Evolutionary conservation across 2,113 vertebrate genomes (phyloP).

Genomic region (Empidonax traillii): DNA sequence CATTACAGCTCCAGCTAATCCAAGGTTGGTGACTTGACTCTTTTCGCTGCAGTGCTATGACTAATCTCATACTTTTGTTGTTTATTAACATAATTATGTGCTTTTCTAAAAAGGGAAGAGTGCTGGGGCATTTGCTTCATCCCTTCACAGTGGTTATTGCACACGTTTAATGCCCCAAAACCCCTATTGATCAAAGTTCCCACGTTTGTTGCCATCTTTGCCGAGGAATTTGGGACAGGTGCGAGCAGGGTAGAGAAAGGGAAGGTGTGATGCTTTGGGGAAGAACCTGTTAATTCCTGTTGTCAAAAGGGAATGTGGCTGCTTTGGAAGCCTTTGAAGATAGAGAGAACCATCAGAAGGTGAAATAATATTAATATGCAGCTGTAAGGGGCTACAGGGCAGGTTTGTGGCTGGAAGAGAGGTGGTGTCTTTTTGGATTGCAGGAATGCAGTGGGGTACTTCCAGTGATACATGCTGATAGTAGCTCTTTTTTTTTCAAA

Average conservation of each 20-base stretch:
- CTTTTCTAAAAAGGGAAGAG: not conserved
- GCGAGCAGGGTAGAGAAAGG: not conserved
- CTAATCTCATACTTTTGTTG: not conserved
- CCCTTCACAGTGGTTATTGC: not conserved
- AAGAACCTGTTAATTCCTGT: not conserved
- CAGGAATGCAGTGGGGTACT: not conserved
- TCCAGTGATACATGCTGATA: not conserved
- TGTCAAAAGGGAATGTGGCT: not conserved
- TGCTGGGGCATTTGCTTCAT: not conserved
- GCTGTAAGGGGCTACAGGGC: not conserved
- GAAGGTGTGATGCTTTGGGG: not conserved
- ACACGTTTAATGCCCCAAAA: not conserved
- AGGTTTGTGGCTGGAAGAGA: not conserved
- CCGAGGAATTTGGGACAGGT: not conserved
- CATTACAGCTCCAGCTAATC: not conserved
- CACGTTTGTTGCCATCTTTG: not conserved
- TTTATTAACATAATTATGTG: not conserved
- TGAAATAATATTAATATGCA: not conserved
- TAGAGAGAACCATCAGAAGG: not conserved
- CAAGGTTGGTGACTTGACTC: not conserved
- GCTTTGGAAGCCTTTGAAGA: not conserved
- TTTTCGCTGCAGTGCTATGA: not conserved
- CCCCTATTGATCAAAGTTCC: not conserved
- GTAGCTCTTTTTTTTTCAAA: not conserved
- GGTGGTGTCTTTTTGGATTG: rapidly evolving